Conservation (phyloP, 2,888 invertebrate genomes). For the Caenorhabditis imperialis region DNA sequence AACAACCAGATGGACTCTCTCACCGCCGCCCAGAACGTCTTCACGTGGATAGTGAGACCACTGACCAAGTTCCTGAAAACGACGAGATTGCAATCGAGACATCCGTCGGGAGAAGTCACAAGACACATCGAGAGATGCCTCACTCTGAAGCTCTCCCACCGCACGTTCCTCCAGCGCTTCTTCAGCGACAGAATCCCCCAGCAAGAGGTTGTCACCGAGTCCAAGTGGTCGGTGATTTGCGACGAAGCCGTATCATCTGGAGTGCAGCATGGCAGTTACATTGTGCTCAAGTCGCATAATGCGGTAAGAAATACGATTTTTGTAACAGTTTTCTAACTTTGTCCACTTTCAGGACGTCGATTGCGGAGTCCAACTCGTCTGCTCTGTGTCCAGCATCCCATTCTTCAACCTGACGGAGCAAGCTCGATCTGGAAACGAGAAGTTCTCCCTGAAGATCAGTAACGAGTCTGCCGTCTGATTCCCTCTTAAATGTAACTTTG, state of each 20-base stretch:
- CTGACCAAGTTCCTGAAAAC: constrained; percentile 94
- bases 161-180: constrained; percentile 95
- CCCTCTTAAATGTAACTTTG: background rate
- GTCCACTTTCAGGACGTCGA: constrained; percentile 81
- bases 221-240: constrained; percentile 86
- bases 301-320: too few relatives aligned
- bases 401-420: constrained; percentile 96
- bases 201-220: constrained; percentile 79
- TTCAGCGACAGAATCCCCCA: constrained; percentile 80
- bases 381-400: constrained; percentile 89
- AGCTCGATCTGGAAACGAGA: constrained; percentile 59
- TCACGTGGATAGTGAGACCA: constrained; percentile 95
- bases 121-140: constrained; percentile 83
- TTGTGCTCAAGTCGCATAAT: constrained; percentile 85
- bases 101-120: constrained; percentile 86
- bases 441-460: constrained; percentile 65
- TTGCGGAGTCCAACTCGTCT: constrained; percentile 91
- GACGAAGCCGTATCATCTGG: constrained; percentile 84
- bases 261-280: constrained; percentile 87
- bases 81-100: constrained; percentile 94
- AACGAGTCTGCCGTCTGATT: constrained; percentile 63
- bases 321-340: too few relatives aligned
- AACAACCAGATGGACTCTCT: constrained; percentile 91
- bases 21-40: constrained; percentile 97
- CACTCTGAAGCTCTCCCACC: constrained; percentile 92